Evolutionary conservation across 1,140 invertebrate species (phyloP), one percentile per base, ranked within the genome.

Genomic region (Drosophila arizonae): DNA sequence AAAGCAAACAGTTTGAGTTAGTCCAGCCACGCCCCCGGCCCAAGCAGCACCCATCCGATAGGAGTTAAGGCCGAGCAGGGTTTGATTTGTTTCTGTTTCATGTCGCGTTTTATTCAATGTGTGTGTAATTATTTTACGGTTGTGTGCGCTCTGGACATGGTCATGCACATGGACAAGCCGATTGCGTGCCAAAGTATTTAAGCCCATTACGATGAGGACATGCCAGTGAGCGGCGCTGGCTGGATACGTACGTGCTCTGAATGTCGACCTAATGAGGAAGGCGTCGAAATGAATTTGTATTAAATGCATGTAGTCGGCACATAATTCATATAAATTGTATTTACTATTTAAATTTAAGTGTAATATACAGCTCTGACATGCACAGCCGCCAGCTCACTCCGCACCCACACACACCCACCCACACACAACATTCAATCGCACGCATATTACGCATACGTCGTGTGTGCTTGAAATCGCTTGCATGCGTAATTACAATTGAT

Each of bases 281-380:
- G 33, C 48, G 56, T 39, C 39, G 41, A 65, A 78, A 77, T 77
- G 63, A 88, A 82, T 87, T 70, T 70, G 63, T 68, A 54, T 67
- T 45, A 62, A 26, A 58, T 60, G 39, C 76, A 78, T 78, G 70
- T 75, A 57, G 74, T 26, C 56, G 57, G 13, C 66, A 75, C 68
- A 88, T 87, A 79, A 87, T 82, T 88, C 85, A 80, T 64, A 74
- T 66, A 71, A 87, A 87, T 79, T 79, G 67, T 87, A 72, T 77
- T 71, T 82, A 63, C 64, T 64, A 88, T 86, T 87, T 88, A 88
- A 87, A 87, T 88, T 87, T 80, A 88, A 80, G 70, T 67, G 60
- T 63, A 55, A 33, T 46, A 60, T 75, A 84, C 77, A 84, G 48
- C 48, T 21, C 15, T 61, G 28, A 39, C 50, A 70, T 6, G n/a